These are phyloP conservation scores for Heliconius charithonia DNA, from an alignment of 2,888 invertebrate genomes.

Conservation along the genomic window DNA sequence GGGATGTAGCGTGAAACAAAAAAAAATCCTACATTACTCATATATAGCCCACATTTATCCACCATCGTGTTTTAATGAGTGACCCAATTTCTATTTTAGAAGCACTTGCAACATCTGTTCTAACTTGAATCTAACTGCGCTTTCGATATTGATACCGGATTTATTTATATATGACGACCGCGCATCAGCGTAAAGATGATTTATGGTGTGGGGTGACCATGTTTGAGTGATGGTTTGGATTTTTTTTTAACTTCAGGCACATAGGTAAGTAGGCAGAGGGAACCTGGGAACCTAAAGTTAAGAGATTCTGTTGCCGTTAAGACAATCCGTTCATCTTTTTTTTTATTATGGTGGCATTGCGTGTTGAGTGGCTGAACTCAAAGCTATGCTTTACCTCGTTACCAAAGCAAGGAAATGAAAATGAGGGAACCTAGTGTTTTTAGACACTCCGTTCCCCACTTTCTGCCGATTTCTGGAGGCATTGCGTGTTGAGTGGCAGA, in stretches of 20 bases:
- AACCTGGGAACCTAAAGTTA: too few relatives aligned
- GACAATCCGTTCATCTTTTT: too few relatives aligned
- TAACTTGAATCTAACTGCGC: conserved; percentile 51
- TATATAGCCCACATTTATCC: conserved; percentile 12
- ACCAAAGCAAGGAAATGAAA: too few relatives aligned
- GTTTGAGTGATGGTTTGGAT: not conserved
- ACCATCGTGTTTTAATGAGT: conserved; percentile 39
- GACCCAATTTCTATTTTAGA: conserved; percentile 50
- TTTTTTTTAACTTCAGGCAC: not conserved
- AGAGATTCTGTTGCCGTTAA: too few relatives aligned
- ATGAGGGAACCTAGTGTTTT: too few relatives aligned
- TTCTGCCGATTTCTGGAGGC: too few relatives aligned
- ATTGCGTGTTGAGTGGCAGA: too few relatives aligned
- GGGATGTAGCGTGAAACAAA: not conserved
- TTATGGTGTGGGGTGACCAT: conserved; percentile 54
- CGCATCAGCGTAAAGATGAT: conserved; percentile 53
- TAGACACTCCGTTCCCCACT: too few relatives aligned
- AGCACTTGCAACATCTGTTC: conserved; percentile 57
- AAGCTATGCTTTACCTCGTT: too few relatives aligned
- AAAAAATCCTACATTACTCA: not conserved
- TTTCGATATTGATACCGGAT: conserved; percentile 53
- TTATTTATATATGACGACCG: conserved; percentile 55
- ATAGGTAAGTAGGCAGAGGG: too few relatives aligned
- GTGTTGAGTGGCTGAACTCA: too few relatives aligned
- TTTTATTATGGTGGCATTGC: too few relatives aligned